Base-by-base conservation (phyloP, 2,797 vertebrate species). In the Cyclopterus lumpus region DNA sequence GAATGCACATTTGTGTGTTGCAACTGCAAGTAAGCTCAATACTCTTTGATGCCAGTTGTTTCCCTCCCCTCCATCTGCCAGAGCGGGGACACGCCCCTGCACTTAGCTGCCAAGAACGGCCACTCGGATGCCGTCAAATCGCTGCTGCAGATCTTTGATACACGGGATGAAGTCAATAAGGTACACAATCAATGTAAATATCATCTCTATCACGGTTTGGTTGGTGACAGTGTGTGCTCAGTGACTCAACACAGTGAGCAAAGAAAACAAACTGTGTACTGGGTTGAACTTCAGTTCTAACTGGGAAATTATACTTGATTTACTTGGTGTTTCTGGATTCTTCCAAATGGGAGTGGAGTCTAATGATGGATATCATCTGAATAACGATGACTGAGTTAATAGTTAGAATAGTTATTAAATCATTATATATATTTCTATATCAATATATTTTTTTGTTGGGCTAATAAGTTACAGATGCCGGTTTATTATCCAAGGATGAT, bases 81-180 rank as follows among this genome's bases (percentile, higher is more conserved):
- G 95, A 89, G 78, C 28, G 95, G 94, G 20, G 93, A 95, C 89
- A 95, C 94, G 22, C 94, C 95, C 82, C 90, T 95, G 72, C 95
- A 96, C 88, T 92, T 95, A 80, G 95, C 95, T 77, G 93, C 94
- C 86, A 96, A 85, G 90, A 95, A 96, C 34, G 96, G 96, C 71
- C 96, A 97, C 77, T 78, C 81, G 36, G 85, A 93, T 12, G 92
- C 82, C 0, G 64, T 97, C 73, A 89, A 93, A 58, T 89, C 94
- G 82, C 94, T 99, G 63, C 93, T 98, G 70, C 71, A 91, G 57
- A 92, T 92, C 34, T 96, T 96, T 92, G 91, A 95, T 79, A 94
- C 93, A 70, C 91, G 95, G 71, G 92, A 97, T 88, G 92, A 96
- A 80, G 83, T 92, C 82, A 99, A 97, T 86, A 90, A 93, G 96